A percentile compares a stretch with the other conserved stretches of the same genome.
Evolutionary conservation across 2,113 vertebrate species (phyloP).

Genomic region (Eonycteris spelaea): DNA sequence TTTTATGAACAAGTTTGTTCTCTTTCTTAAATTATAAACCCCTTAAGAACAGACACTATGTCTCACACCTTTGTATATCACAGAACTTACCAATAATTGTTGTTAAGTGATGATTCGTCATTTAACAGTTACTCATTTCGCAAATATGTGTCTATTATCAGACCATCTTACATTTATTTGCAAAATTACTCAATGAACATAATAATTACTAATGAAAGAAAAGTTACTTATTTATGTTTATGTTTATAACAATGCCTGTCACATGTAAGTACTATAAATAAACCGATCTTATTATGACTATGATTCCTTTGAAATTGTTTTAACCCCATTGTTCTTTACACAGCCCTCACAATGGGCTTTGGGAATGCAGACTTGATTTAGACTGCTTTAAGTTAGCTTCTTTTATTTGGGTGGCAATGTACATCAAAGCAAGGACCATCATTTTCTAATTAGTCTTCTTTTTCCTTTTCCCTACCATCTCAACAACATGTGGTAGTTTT

Average conservation of each 20-base stretch:
- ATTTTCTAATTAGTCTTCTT: constrained; percentile 2
- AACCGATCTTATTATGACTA: not conserved
- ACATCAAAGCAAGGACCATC: not conserved
- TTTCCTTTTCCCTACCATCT: not conserved
- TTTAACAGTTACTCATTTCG: not conserved
- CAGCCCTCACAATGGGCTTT: not conserved
- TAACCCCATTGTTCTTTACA: not conserved
- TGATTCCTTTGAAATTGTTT: not conserved
- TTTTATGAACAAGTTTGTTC: not conserved
- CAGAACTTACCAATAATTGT: not conserved
- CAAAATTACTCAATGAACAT: not conserved
- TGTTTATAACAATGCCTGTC: not conserved
- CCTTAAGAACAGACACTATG: not conserved
- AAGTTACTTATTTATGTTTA: not conserved
- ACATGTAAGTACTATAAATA: not conserved
- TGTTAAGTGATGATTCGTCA: not conserved
- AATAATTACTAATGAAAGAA: constrained; percentile 13
- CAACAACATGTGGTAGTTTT: not conserved
- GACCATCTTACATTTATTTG: constrained; percentile 18
- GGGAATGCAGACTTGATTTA: not conserved
- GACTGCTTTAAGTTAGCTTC: not conserved
- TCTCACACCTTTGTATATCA: not conserved
- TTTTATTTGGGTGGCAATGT: constrained; percentile 9
- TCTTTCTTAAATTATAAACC: constrained; percentile 2
- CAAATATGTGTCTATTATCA: not conserved